Percentiles rank a stretch among this genome's conserved stretches.
These are phyloP conservation scores for Scaptomyza parva DNA, from an alignment of 2,888 invertebrate genomes.

Conservation along the genomic window DNA sequence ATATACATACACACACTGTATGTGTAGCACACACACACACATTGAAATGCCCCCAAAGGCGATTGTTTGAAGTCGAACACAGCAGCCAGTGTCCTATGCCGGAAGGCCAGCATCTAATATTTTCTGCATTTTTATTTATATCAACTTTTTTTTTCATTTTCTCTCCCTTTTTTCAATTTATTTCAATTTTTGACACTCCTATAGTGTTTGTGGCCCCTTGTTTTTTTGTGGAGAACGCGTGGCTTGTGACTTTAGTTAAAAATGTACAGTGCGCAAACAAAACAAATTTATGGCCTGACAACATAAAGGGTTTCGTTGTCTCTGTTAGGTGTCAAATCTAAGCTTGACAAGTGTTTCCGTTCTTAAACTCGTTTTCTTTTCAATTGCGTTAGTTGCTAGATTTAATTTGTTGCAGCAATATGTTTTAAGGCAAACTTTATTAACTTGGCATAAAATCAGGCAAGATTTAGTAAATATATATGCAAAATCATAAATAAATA, in stretches of 20 bases:
- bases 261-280: slow-evolving; percentile 66
- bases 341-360: slow-evolving; percentile 18
- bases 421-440: no score
- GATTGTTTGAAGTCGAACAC: slow-evolving; percentile 19
- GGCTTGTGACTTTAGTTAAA: slow-evolving; percentile 57
- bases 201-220: slow-evolving; percentile 51
- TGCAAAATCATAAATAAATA: no score
- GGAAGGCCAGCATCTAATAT: slow-evolving; percentile 56
- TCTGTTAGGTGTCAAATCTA: slow-evolving; percentile 58
- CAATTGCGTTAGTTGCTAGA: background rate
- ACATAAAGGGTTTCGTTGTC: slow-evolving; percentile 59
- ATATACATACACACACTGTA: slow-evolving; percentile 8
- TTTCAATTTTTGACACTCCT: slow-evolving; percentile 69
- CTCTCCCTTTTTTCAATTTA: slow-evolving; percentile 67
- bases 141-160: slow-evolving; percentile 31
- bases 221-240: slow-evolving; percentile 44
- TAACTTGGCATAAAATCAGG: no score
- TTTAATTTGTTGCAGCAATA: no score
- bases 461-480: no score
- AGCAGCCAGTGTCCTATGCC: slow-evolving; percentile 30
- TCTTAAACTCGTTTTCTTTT: slow-evolving; percentile 22
- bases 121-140: slow-evolving; percentile 52
- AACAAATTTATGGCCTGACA: slow-evolving; percentile 75
- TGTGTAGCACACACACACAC: slow-evolving; percentile 14
- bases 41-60: slow-evolving; percentile 20